These are phyloP conservation scores for Manacus vitellinus DNA, from an alignment of 2,113 vertebrate species.

Conservation along the genomic window DNA sequence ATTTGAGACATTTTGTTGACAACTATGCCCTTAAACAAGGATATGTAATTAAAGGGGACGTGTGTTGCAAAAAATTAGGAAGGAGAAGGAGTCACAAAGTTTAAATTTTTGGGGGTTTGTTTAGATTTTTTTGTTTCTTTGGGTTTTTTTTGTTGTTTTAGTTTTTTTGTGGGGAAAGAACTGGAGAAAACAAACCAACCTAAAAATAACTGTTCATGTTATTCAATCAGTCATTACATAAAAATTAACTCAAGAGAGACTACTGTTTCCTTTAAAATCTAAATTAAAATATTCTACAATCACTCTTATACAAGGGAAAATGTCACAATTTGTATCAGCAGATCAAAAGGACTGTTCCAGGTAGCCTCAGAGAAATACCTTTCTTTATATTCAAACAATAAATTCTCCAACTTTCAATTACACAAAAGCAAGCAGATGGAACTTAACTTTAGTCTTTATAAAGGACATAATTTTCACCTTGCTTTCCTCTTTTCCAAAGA, in stretches of 20 bases:
- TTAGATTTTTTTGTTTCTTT: neutral
- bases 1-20: neutral
- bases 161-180: neutral
- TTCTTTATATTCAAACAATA: neutral
- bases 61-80: neutral
- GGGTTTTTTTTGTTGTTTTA: neutral
- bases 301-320: neutral
- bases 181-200: neutral
- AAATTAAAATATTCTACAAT: neutral
- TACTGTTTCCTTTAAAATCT: neutral
- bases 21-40: neutral
- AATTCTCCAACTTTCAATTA: neutral
- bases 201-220: neutral
- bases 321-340: neutral
- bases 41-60: neutral
- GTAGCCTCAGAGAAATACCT: rapidly evolving
- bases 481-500: neutral
- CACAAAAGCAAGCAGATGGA: neutral
- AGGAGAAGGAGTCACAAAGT: neutral
- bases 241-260: neutral
- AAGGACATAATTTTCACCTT: neutral
- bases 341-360: neutral
- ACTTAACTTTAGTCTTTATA: neutral
- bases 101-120: neutral
- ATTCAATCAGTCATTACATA: neutral